Evolutionary conservation across 1,140 invertebrate genomes (phyloP).

Genomic region (Phymastichus coffea): DNA sequence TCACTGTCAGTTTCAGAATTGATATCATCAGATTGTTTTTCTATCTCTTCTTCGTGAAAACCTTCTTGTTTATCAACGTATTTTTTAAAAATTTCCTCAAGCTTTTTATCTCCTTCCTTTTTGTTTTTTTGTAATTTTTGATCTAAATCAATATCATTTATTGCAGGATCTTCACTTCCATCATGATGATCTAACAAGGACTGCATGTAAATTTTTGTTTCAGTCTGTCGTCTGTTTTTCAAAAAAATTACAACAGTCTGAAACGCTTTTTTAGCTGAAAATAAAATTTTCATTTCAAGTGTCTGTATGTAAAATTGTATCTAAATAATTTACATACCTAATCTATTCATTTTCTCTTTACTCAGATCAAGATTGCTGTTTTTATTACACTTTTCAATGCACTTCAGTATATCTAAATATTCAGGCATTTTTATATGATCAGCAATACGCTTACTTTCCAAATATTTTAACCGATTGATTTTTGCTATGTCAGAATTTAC

Average conservation of each 20-base stretch:
- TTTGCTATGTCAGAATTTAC: constrained; percentile 42
- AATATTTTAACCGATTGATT: constrained; percentile 18
- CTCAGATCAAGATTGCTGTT: constrained; percentile 48
- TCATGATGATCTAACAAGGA: constrained; percentile 46
- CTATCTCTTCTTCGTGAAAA: constrained; percentile 9
- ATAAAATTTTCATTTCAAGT: constrained; percentile 1
- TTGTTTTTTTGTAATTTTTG: constrained; percentile 54
- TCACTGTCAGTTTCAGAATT: neutral
- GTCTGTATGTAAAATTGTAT: constrained; percentile 1
- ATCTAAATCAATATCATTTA: constrained; percentile 48
- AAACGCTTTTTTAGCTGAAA: constrained; percentile 59
- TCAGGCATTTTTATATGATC: constrained; percentile 56
- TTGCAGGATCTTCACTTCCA: constrained; percentile 56
- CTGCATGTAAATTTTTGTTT: constrained; percentile 58
- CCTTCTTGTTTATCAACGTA: constrained; percentile 47
- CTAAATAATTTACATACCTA: constrained; percentile 47
- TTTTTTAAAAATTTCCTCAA: constrained; percentile 56
- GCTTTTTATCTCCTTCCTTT: constrained; percentile 48
- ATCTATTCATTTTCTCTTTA: constrained; percentile 44
- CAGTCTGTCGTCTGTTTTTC: constrained; percentile 55
- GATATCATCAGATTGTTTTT: constrained; percentile 10
- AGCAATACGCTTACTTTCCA: constrained; percentile 15
- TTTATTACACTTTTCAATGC: constrained; percentile 51
- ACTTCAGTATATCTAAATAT: constrained; percentile 59
- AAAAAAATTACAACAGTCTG: constrained; percentile 57